phyloP scores from a whole-genome alignment of 2,113 vertebrate genomes.

The Sinocyclocheilus rhinocerous region DNA sequence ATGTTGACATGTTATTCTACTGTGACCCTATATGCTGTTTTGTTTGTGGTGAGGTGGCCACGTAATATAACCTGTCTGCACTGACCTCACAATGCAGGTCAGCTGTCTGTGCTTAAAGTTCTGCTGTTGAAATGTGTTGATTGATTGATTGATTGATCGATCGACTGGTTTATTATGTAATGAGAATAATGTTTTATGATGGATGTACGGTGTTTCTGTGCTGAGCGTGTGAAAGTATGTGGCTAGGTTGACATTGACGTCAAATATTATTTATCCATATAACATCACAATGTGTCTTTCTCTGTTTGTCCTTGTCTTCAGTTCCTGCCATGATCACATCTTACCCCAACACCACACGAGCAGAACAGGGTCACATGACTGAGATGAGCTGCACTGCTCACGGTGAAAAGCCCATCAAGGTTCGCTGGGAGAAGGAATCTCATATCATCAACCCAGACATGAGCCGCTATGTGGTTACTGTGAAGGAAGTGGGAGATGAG shows the following conservation, averaged over 20 bases:
- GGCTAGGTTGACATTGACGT: background rate
- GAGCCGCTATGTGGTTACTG: slow-evolving; percentile 93
- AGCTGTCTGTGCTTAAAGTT: background rate
- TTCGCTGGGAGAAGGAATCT: slow-evolving; percentile 99
- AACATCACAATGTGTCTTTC: slow-evolving; percentile 47
- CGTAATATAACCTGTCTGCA: background rate
- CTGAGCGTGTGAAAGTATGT: background rate
- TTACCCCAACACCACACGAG: slow-evolving; percentile 96
- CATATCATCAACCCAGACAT: slow-evolving; percentile 97
- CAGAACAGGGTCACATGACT: slow-evolving; percentile 95
- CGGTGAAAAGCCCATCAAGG: slow-evolving; percentile 97
- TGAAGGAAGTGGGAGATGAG: slow-evolving; percentile 93
- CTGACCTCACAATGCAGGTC: background rate
- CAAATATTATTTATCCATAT: background rate
- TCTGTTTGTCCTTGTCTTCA: slow-evolving; percentile 62
- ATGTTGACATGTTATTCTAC: background rate
- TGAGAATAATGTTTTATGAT: background rate
- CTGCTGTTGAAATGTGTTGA: background rate
- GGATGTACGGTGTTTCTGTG: background rate
- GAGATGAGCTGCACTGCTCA: slow-evolving; percentile 95
- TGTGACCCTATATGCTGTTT: background rate
- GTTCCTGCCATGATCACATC: slow-evolving; percentile 99
- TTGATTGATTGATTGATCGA: too few relatives aligned
- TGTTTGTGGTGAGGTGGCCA: background rate
- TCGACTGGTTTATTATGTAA: background rate